Base-by-base conservation (phyloP, 2,888 invertebrate species). In the Calephelis perditalis region DNA sequence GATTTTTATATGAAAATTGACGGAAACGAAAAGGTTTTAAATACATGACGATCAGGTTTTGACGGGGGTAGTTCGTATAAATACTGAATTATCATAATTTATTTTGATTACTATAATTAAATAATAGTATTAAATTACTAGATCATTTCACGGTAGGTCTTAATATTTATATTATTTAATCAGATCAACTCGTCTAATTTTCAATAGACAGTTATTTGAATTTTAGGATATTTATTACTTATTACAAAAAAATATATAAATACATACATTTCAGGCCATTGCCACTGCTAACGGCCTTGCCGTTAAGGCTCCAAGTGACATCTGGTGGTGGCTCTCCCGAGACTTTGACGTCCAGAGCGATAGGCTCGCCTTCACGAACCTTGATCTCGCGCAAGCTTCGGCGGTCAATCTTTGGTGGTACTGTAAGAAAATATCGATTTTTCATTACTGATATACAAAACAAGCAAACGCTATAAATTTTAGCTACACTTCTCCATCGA, bases 351-450 rank as follows among this genome's bases (percentile, higher is more conserved):
- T 98, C 98, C 73, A 97, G 93, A 59, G 95, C 92, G 78, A 98
- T 95, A 12, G 96, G 96, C 82, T 98, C 98, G 60, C 97, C 97
- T 76, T 97, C 97, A 75, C 96, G 97, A 11, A 99, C 94, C 66
- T 95, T 96, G 71, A 98, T 92, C 61, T 96, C 94, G 61, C 95
- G 94, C 65, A 99, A 92, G 83, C 96, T 96, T 72, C 95, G 95
- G 15, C 98, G 94, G 82, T 99, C 98, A 86, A 99, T 99, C 91
- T 96, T 97, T 0, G 99, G 99, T 67, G 98, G 96, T 91, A 98
- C 98, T 98, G 85, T 4, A 47, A 61, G 56, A 0, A 59, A 35
- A 46, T 49, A n/a, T 54, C 56, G 40, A 62, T 52, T 7, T 64
- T 9, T 46, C 6, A 9, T 52, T 10, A 11, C 26, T 11, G 6